Evolutionary conservation across 2,113 vertebrate species (phyloP).

Genomic region (Micromys minutus): DNA sequence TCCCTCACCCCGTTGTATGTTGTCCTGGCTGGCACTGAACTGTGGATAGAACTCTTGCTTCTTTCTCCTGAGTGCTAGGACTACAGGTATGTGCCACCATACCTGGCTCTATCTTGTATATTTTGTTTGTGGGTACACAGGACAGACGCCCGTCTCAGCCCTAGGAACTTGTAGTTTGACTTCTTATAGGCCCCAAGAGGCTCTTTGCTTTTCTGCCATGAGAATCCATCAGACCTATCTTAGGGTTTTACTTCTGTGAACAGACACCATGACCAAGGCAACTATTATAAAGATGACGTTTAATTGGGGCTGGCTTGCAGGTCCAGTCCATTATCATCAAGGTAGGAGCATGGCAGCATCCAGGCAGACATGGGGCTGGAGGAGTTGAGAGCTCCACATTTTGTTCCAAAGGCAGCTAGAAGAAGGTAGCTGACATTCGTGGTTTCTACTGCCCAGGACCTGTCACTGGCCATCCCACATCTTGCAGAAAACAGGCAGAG

Average conservation of each 20-base stretch:
- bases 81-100: neutral
- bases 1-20: neutral
- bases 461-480: accelerated
- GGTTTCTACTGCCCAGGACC: accelerated
- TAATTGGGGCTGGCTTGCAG: too few relatives aligned
- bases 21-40: neutral
- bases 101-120: neutral
- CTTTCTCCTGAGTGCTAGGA: neutral
- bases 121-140: neutral
- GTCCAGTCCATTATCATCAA: too few relatives aligned
- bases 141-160: neutral
- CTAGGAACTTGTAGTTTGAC: neutral
- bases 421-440: accelerated
- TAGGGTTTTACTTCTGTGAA: too few relatives aligned
- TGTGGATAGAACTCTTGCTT: neutral
- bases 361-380: too few relatives aligned
- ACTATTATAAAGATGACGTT: too few relatives aligned
- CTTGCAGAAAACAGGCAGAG: neutral
- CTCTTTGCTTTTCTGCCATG: accelerated
- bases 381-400: too few relatives aligned
- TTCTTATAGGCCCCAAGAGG: neutral
- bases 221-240: neutral
- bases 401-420: too few relatives aligned
- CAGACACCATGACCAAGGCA: too few relatives aligned
- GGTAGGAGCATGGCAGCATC: too few relatives aligned